Base-by-base conservation (phyloP, 2,113 vertebrate genomes). In the Serinus canaria region DNA sequence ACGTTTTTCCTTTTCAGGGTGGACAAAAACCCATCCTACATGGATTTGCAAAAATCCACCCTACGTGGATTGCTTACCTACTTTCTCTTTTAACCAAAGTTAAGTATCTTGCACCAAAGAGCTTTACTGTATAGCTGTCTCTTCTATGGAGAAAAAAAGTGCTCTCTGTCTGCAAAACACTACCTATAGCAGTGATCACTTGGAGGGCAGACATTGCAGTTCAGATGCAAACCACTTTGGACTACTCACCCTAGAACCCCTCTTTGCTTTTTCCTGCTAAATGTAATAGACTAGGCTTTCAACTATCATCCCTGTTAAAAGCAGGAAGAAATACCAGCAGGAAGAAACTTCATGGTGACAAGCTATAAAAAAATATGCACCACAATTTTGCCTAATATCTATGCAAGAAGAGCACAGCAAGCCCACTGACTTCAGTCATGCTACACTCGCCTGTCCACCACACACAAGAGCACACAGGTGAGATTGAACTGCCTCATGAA, bases 321-420 rank as follows among this genome's bases (percentile, higher is more conserved):
- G 73, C 86, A 90, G 53, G 46, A 96, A 95, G 31, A 95, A 95
- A 95, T 76, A 59, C 9, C 69, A 83, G n/a, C n/a, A n/a, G n/a
- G n/a, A n/a, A 37, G 75, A 86, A 77, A 76, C 27, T 58, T 79
- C 22, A 60, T 0, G 0, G 24, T 30, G 41, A 89, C 58, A 58
- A 52, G 13, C 41, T 82, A 74, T 30, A 27, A 91, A 88, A 92
- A 80, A 79, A 85, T 39, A 84, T 2, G 16, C 12, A 7, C 15
- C 49, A 25, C 0, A 0, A 27, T 86, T 89, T 72, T 76, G 68
- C 72, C 63, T 59, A 46, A 47, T 50, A 85, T 19, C 33, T n/a
- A 62, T 49, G 46, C 53, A 82, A 89, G 22, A 70, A 72, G 31
- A 58, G 27, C 9, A 18, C 63, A 66, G 59, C 41, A 43, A 28